These are phyloP conservation scores for Crenichthys baileyi DNA, from an alignment of 2,797 vertebrate genomes.

Conservation along the genomic window DNA sequence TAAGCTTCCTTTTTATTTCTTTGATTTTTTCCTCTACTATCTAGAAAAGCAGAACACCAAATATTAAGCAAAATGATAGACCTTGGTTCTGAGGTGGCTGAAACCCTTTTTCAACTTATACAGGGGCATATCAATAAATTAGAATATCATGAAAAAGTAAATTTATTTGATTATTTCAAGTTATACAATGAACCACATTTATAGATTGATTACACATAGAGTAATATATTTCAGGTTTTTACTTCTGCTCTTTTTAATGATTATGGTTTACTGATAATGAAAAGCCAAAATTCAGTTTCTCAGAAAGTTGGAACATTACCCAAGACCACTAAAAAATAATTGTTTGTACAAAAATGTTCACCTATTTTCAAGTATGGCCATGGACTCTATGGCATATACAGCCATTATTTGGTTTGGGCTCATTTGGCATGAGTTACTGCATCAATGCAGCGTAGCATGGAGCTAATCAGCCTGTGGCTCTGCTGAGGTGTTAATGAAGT, in stretches of 20 bases:
- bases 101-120: not conserved
- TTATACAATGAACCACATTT: not conserved
- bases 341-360: not conserved
- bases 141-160: not conserved
- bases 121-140: too few species aligned
- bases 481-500: not conserved
- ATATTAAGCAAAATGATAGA: not conserved
- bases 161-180: not conserved
- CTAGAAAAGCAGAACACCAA: not conserved
- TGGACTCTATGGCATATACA: too few species aligned
- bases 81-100: not conserved
- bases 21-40: not conserved
- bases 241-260: not conserved
- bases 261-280: not conserved
- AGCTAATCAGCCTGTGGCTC: not conserved
- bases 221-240: not conserved
- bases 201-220: not conserved
- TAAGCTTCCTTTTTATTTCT: constrained; percentile 1
- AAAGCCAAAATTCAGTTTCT: not conserved
- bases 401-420: not conserved
- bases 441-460: not conserved
- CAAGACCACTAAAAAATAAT: not conserved
- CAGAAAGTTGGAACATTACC: not conserved
- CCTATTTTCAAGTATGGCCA: not conserved
- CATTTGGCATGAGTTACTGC: not conserved